phyloP scores from a whole-genome alignment of 2,113 vertebrate genomes.

The Cyphomyrus plagiostoma region DNA sequence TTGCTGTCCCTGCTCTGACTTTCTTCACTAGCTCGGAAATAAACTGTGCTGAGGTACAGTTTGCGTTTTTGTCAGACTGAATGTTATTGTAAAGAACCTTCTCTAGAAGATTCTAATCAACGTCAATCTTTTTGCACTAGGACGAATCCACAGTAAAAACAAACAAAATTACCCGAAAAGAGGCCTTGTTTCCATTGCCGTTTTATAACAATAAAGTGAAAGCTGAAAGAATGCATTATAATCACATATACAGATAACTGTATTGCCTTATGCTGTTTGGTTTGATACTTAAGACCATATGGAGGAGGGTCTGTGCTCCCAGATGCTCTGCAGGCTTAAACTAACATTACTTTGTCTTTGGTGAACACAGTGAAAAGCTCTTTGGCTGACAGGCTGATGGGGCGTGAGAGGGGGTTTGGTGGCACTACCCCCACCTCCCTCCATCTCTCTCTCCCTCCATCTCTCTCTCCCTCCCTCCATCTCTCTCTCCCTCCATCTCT shows the following conservation, averaged over 20 bases:
- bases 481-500: background rate
- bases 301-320: background rate
- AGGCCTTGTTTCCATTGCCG: constrained; percentile 25
- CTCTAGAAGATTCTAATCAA: constrained; percentile 24
- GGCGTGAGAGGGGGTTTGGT: background rate
- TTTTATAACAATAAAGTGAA: constrained; percentile 20
- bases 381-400: background rate
- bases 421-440: too few relatives aligned
- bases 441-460: background rate
- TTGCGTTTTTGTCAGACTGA: background rate
- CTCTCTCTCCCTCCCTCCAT: background rate
- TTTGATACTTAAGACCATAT: constrained; percentile 17
- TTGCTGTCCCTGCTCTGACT: background rate
- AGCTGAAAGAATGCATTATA: constrained; percentile 22
- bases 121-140: constrained; percentile 27
- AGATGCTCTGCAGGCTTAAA: background rate
- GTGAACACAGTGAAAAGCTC: background rate
- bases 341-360: constrained; percentile 2
- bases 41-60: background rate
- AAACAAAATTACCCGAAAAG: constrained; percentile 16
- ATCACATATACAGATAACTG: background rate
- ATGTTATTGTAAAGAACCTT: constrained; percentile 24
- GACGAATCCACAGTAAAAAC: constrained; percentile 17
- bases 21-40: background rate
- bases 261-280: constrained; percentile 1